Evolutionary conservation across 1,140 invertebrate species (phyloP).

Genomic region (Drosophila carrolli): DNA sequence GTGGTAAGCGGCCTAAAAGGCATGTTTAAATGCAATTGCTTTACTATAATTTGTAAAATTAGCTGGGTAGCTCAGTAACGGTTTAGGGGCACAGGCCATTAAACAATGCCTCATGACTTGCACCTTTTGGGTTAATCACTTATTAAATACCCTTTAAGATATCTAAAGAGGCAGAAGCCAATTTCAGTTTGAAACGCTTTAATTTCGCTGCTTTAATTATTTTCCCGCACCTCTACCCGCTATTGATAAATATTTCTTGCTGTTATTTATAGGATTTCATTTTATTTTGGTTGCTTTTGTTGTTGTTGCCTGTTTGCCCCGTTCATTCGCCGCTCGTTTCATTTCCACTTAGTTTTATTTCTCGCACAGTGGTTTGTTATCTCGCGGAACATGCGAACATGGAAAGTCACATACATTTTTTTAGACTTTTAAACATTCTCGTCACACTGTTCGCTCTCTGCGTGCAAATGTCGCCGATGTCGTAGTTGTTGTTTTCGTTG

Average conservation of each 20-base stretch:
- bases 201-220: slow-evolving; percentile 49
- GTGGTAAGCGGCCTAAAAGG: slow-evolving; percentile 1
- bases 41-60: background rate
- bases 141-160: slow-evolving; percentile 20
- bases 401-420: background rate
- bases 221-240: slow-evolving; percentile 47
- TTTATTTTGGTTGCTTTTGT: slow-evolving; percentile 47
- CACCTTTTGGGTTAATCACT: slow-evolving; percentile 8
- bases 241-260: slow-evolving; percentile 70
- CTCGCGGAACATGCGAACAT: background rate
- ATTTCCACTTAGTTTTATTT: slow-evolving; percentile 66
- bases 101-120: slow-evolving; percentile 1
- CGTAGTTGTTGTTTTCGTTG: slow-evolving; percentile 35
- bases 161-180: background rate
- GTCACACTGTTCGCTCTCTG: slow-evolving; percentile 57
- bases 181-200: slow-evolving; percentile 32
- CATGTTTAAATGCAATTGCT: background rate
- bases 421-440: slow-evolving; percentile 6
- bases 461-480: slow-evolving; percentile 66
- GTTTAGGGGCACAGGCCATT: background rate
- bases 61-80: background rate
- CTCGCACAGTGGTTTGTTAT: slow-evolving; percentile 53
- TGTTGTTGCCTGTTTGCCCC: slow-evolving; percentile 30
- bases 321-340: slow-evolving; percentile 52
- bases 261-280: slow-evolving; percentile 73